Percentiles rank a stretch among this genome's conserved stretches.
These are phyloP conservation scores for Pteria penguin DNA, from an alignment of 2,888 invertebrate species.

Conservation along the genomic window DNA sequence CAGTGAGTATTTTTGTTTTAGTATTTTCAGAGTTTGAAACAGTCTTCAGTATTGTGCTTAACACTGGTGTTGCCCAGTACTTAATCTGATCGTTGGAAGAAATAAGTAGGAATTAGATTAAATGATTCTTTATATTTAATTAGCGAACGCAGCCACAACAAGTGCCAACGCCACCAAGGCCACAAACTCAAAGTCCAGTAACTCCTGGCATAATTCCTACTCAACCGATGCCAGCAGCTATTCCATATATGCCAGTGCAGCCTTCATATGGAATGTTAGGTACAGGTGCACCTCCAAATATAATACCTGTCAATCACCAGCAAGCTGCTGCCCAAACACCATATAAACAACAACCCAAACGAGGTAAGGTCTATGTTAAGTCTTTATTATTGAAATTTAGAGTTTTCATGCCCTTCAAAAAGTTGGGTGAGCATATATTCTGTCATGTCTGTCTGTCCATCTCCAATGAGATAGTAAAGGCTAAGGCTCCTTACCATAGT, in stretches of 20 bases:
- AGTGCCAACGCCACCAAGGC: conserved; percentile 64
- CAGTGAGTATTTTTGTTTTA: conserved; percentile 48
- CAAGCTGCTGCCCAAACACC: conserved; percentile 40
- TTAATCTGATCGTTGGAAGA: no score
- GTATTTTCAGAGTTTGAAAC: not conserved
- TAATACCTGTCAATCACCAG: conserved; percentile 36
- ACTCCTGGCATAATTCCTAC: conserved; percentile 25
- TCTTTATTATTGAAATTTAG: no score
- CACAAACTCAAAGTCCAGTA: conserved; percentile 68
- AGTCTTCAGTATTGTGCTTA: not conserved
- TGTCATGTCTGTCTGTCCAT: no score
- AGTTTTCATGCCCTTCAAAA: no score
- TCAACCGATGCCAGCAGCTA: conserved; percentile 43
- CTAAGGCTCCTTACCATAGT: no score
- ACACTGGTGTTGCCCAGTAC: not conserved
- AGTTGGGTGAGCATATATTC: no score
- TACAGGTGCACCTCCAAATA: conserved; percentile 34
- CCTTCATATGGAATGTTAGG: conserved; percentile 30
- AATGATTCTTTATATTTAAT: conserved; percentile 3
- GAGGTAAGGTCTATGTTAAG: no score
- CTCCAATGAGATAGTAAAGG: no score
- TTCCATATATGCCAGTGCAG: conserved; percentile 36
- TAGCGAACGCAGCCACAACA: conserved; percentile 51
- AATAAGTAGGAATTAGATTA: no score
- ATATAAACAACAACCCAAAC: conserved; percentile 37